Percentiles rank a stretch among this genome's conserved stretches.
These are phyloP conservation scores for Pseudanteris insignis DNA, from an alignment of 2,888 invertebrate genomes.

Conservation along the genomic window DNA sequence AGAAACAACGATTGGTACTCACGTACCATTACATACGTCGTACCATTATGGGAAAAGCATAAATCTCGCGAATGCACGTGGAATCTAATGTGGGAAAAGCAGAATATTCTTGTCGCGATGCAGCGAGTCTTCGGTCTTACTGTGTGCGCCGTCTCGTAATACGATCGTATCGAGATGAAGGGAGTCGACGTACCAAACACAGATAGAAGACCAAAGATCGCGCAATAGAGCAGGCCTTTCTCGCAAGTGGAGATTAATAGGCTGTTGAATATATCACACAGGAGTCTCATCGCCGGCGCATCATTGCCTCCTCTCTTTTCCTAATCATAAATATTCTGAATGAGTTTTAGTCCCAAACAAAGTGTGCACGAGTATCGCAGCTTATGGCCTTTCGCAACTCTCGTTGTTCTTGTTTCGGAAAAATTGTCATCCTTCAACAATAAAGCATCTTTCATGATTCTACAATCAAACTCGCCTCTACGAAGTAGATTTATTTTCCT, in stretches of 20 bases:
- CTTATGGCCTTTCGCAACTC: too few relatives aligned
- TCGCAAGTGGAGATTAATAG: slow-evolving; percentile 42
- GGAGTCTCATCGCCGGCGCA: slow-evolving; percentile 28
- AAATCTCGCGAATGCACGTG: slow-evolving; percentile 48
- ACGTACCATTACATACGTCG: too few relatives aligned
- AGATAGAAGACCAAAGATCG: slow-evolving; percentile 35
- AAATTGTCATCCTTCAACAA: too few relatives aligned
- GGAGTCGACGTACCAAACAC: slow-evolving; percentile 36
- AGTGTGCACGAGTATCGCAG: too few relatives aligned
- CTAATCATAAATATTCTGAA: too few relatives aligned
- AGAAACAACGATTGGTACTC: too few relatives aligned
- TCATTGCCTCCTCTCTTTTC: too few relatives aligned
- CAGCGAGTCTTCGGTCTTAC: slow-evolving; percentile 22
- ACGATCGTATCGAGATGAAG: slow-evolving; percentile 48
- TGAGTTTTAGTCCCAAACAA: too few relatives aligned
- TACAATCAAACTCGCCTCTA: too few relatives aligned
- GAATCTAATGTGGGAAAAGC: slow-evolving; percentile 52
- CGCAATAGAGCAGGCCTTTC: slow-evolving; percentile 45
- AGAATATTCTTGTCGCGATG: slow-evolving; percentile 47
- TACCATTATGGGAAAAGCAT: slow-evolving; percentile 49
- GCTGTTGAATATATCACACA: slow-evolving; percentile 41
- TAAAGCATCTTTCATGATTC: too few relatives aligned
- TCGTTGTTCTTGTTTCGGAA: too few relatives aligned
- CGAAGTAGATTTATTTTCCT: too few relatives aligned
- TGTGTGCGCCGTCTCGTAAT: slow-evolving; percentile 37